These are phyloP conservation scores for Lasioglossum albipes DNA, from an alignment of 1,140 invertebrate species.

Conservation along the genomic window DNA sequence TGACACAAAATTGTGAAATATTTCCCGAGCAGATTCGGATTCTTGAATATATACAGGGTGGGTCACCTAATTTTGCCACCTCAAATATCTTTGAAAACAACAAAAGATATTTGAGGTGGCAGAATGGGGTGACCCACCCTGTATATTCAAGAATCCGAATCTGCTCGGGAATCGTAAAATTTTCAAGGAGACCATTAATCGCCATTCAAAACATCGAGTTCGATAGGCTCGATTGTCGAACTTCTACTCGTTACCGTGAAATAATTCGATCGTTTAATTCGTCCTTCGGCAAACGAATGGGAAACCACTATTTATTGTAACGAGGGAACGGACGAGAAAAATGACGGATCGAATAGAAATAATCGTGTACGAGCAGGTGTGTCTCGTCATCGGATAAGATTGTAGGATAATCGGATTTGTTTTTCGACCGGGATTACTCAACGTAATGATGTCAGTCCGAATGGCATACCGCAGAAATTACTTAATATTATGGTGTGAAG, in stretches of 20 bases:
- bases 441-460: conserved; percentile 42
- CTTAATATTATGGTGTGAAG: conserved; percentile 49
- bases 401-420: conserved; percentile 3
- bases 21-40: too few species aligned
- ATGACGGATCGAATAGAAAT: conserved; percentile 36
- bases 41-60: too few species aligned
- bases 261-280: not conserved
- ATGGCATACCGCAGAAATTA: conserved; percentile 32
- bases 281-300: not conserved
- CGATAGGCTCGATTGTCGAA: too few species aligned
- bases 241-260: not conserved
- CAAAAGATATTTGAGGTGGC: too few species aligned
- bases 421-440: not conserved
- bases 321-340: conserved; percentile 14
- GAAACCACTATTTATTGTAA: not conserved
- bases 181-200: not conserved
- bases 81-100: too few species aligned
- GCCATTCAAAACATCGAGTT: too few species aligned
- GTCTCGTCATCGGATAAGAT: conserved; percentile 37
- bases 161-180: too few species aligned
- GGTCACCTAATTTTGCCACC: too few species aligned
- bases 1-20: too few species aligned
- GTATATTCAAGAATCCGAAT: too few species aligned
- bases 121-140: too few species aligned
- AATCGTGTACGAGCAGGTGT: conserved; percentile 40